Base-by-base conservation (phyloP, 2,888 invertebrate species). In the Mylabris sibirica region DNA sequence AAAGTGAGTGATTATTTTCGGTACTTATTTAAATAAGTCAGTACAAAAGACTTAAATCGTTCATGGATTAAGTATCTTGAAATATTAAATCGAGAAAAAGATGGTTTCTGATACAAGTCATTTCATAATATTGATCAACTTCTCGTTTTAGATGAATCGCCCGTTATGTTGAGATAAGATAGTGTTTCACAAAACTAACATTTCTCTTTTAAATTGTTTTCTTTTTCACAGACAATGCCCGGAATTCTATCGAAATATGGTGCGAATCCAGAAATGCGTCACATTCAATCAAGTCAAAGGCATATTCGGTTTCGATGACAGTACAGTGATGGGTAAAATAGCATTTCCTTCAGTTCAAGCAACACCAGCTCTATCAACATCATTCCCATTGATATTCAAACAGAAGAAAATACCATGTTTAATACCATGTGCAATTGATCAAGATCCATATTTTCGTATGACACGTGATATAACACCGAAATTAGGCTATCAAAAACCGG, bases 361-460 rank as follows among this genome's bases (percentile, higher is more conserved):
- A 0, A 96, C 98, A 0, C 99, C 99, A 0, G 93, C 96, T 1
- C 89, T 99, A 76, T 94, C 95, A 0, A 92, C 93, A 1, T 92
- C 94, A 11, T 97, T 97, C 84, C 98, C 98, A 0, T 91, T 93
- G 71, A 95, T 98, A 80, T 99, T 99, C 84, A 92, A 90, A 0
- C 87, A 90, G 63, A 90, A 91, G 80, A 92, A 92, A 78, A 90
- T 97, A 60, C 92, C 90, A 3, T 93, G 93, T 80, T 87, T 97
- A 3, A 97, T 99, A 73, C 99, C 99, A 0, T 99, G 99, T 86
- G 99, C 98, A 9, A 99, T 99, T 75, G 99, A 99, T 87, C 99
- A 99, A 89, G 99, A 99, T 87, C 99, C 99, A 0, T 99, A 99
- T 86, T 99, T 99, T 86, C 90, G 99, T 38, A 98, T 99, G 98